Conservation (phyloP, 2,797 vertebrate species). For the Poeciliopsis turneri region DNA sequence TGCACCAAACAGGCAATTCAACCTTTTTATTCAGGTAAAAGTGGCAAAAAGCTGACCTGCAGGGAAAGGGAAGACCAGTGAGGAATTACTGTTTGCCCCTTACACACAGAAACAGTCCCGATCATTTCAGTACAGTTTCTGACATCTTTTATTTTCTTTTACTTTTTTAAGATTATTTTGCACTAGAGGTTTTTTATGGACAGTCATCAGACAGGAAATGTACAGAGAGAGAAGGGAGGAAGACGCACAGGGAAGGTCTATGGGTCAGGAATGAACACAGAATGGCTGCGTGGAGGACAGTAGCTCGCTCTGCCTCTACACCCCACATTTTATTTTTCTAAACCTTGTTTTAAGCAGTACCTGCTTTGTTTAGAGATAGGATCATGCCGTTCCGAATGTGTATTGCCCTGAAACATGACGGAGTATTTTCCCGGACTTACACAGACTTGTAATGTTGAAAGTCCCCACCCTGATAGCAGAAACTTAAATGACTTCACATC, state of each 20-base stretch:
- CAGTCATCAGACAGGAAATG: background rate
- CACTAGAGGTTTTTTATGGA: background rate
- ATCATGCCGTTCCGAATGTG: conserved; percentile 4
- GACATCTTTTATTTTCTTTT: background rate
- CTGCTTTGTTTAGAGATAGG: conserved; percentile 5
- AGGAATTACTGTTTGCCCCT: background rate
- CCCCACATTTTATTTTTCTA: background rate
- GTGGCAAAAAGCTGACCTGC: background rate
- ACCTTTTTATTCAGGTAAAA: background rate
- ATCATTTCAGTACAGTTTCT: background rate
- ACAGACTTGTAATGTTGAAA: conserved; percentile 23
- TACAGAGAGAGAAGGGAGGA: background rate
- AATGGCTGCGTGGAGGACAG: background rate
- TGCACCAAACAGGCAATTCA: background rate
- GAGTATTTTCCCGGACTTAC: conserved; percentile 19
- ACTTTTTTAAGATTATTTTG: background rate
- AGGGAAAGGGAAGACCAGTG: background rate
- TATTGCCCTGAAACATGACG: background rate
- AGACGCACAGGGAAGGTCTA: background rate
- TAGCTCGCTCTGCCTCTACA: background rate
- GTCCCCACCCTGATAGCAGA: conserved; percentile 9
- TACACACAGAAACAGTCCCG: too few species aligned
- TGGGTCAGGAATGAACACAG: background rate
- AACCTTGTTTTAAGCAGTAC: conserved; percentile 1
- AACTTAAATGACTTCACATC: conserved; percentile 25